phyloP scores from a whole-genome alignment of 2,888 invertebrate species.

The Chymomyza fuscimana region DNA sequence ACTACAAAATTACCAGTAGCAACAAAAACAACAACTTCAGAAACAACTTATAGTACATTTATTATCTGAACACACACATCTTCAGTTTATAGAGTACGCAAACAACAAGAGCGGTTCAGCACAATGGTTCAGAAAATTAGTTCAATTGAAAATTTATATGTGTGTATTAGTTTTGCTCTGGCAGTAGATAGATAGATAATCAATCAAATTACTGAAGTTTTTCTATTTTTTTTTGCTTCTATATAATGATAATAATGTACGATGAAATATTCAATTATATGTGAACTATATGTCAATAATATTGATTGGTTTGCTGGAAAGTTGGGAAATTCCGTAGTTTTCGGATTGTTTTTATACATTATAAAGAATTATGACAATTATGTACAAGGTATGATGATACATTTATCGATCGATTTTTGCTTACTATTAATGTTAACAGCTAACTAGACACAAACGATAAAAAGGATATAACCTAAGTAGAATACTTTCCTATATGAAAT shows the following conservation, averaged over 20 bases:
- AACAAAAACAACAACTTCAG: background rate
- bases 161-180: background rate
- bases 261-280: background rate
- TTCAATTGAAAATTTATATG: background rate
- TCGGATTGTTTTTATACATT: background rate
- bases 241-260: background rate
- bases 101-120: background rate
- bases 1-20: no score
- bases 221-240: background rate
- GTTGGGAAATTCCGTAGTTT: background rate
- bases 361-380: no score
- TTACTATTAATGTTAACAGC: no score
- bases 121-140: background rate
- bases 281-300: background rate
- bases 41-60: conserved; percentile 39
- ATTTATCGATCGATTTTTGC: no score
- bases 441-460: no score
- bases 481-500: no score
- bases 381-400: background rate
- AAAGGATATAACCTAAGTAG: no score
- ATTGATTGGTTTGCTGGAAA: background rate
- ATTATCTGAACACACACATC: conserved; percentile 42
- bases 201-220: background rate
- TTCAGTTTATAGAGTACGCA: conserved; percentile 1
- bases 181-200: background rate